Evolutionary conservation across 2,797 vertebrate species (phyloP).

Genomic region (Vireo griseus): DNA sequence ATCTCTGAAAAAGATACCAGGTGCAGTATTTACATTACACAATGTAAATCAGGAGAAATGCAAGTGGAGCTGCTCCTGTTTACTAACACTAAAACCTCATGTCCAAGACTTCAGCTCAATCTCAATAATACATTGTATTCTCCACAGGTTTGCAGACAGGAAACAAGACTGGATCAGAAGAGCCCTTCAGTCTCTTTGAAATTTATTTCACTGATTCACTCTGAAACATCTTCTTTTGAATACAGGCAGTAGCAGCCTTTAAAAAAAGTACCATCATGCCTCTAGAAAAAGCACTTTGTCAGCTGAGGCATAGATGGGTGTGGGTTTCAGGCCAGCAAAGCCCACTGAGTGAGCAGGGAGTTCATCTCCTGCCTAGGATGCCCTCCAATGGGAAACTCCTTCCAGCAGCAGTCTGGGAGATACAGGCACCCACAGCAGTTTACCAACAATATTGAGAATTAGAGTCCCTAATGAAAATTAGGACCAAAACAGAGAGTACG

Average conservation of each 20-base stretch:
- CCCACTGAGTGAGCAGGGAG: neutral
- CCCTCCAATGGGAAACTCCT: neutral
- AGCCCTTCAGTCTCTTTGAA: neutral
- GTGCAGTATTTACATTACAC: neutral
- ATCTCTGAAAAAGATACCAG: neutral
- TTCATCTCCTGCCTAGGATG: neutral
- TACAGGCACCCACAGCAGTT: neutral
- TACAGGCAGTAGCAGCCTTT: neutral
- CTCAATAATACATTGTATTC: rapidly evolving
- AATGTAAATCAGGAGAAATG: neutral
- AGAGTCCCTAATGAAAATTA: neutral
- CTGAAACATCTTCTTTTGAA: neutral
- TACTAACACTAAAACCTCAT: neutral
- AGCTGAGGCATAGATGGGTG: neutral
- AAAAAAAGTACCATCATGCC: neutral
- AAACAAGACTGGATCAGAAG: neutral
- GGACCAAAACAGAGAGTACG: neutral
- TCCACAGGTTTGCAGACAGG: neutral
- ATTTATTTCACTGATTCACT: neutral
- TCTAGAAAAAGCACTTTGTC: neutral
- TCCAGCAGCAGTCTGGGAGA: neutral
- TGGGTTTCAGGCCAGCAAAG: neutral
- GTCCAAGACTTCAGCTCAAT: neutral
- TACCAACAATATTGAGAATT: slow-evolving; percentile 9
- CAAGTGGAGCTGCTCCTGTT: neutral